Evolutionary conservation across 2,113 vertebrate genomes (phyloP).

Genomic region (Cyphomyrus discorhynchus): DNA sequence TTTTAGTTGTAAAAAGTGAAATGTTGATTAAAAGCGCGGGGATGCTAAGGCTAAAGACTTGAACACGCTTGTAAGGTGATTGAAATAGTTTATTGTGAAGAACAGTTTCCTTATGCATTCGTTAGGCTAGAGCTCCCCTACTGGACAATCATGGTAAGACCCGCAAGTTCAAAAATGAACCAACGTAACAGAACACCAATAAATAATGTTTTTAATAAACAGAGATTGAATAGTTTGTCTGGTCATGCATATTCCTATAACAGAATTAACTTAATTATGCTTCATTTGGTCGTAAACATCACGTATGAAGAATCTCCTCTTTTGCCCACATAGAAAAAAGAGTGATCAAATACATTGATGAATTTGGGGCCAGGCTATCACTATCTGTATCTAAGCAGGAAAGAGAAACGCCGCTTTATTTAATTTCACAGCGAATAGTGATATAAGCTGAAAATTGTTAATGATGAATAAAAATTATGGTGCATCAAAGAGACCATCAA

Average conservation of each 20-base stretch:
- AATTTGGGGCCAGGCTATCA: not conserved
- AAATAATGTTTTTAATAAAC: not conserved
- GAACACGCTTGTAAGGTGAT: not conserved
- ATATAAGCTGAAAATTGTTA: not conserved
- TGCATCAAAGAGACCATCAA: not conserved
- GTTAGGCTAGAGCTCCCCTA: slow-evolving; percentile 55
- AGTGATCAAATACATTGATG: not conserved
- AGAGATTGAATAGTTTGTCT: not conserved
- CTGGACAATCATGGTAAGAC: slow-evolving; percentile 31
- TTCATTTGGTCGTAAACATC: not conserved
- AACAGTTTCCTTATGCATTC: slow-evolving; percentile 34
- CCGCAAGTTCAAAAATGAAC: not conserved
- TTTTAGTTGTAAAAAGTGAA: not conserved
- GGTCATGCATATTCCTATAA: not conserved
- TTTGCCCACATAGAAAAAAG: not conserved
- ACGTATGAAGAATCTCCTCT: not conserved
- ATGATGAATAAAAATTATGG: not conserved
- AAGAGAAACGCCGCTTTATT: not conserved
- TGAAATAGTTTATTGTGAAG: not conserved
- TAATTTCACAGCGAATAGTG: not conserved
- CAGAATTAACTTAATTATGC: not conserved
- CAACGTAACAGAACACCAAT: not conserved
- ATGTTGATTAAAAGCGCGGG: not conserved
- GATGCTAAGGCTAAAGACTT: not conserved
- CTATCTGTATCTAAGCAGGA: not conserved